Conservation (phyloP, 2,113 vertebrate species). For the Limanda limanda region DNA sequence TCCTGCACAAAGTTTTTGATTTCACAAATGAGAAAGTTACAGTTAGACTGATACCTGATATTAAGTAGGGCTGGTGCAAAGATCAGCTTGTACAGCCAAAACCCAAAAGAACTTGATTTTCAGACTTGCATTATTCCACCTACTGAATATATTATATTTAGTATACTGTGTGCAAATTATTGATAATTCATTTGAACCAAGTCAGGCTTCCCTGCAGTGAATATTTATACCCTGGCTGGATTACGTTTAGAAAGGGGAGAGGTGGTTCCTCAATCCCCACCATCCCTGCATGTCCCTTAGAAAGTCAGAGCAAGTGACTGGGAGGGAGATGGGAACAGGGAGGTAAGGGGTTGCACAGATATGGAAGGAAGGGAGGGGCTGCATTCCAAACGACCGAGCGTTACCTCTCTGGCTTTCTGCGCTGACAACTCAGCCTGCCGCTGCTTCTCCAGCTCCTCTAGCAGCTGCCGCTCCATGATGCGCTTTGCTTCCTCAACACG, state of each 20-base stretch:
- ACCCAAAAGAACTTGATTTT: not conserved
- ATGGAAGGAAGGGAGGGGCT: constrained; percentile 61
- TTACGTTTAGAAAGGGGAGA: not conserved
- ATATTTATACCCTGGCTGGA: constrained; percentile 86
- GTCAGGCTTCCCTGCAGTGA: not conserved
- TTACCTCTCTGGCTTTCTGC: constrained; percentile 99
- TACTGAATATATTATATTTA: not conserved
- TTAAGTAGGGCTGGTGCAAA: no score
- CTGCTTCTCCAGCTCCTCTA: constrained; percentile 99
- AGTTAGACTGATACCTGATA: no score
- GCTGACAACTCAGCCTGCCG: constrained; percentile 97
- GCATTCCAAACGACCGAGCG: constrained; percentile 99
- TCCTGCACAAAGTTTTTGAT: not conserved
- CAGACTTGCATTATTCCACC: not conserved
- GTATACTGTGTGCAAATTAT: not conserved
- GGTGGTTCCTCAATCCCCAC: not conserved
- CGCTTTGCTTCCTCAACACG: constrained; percentile 99
- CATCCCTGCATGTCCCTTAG: not conserved
- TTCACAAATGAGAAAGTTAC: not conserved
- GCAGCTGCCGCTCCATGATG: constrained; percentile 99
- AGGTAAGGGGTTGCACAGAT: constrained; percentile 5
- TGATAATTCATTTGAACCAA: not conserved
- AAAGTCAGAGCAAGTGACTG: constrained; percentile 17
- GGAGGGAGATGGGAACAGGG: constrained; percentile 4
- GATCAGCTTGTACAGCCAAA: not conserved